Conservation (phyloP, 2,113 vertebrate species). For the Psilopsiagon aymara region DNA sequence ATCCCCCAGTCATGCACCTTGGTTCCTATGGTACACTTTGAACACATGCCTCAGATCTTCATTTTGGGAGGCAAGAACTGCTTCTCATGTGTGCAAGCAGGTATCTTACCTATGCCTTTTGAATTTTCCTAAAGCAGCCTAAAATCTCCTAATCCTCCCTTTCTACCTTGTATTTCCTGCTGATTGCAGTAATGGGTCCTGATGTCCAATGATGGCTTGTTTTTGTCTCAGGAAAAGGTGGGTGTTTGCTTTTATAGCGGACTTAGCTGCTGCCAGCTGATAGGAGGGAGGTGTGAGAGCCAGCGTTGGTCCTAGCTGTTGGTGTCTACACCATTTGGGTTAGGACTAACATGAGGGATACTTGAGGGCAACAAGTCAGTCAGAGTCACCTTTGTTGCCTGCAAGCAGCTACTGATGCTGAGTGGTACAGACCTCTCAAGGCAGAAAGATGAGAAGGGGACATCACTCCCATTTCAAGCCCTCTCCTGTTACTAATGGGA, state of each 20-base stretch:
- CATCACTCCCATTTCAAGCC: constrained; percentile 12
- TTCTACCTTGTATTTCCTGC: background rate
- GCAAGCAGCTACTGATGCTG: background rate
- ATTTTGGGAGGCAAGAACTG: background rate
- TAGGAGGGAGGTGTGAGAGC: background rate
- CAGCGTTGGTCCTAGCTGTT: background rate
- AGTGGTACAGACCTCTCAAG: background rate
- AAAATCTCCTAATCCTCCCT: constrained; percentile 14
- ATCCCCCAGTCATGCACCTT: background rate
- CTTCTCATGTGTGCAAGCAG: background rate
- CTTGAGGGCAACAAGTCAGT: background rate
- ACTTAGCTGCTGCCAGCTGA: background rate
- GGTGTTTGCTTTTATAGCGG: background rate
- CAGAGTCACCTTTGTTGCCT: background rate
- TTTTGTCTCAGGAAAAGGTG: background rate
- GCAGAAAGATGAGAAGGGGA: constrained; percentile 9
- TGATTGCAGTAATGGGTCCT: background rate
- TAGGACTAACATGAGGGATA: background rate
- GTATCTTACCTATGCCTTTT: background rate
- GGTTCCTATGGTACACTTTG: background rate
- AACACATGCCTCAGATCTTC: constrained; percentile 27
- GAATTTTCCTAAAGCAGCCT: background rate
- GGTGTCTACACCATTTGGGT: background rate
- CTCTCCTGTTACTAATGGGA: constrained; percentile 49
- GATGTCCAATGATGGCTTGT: background rate